Evolutionary conservation across 2,888 invertebrate genomes (phyloP), one percentile per base, ranked within the genome.

Genomic region (Dolichomitus sp.): DNA sequence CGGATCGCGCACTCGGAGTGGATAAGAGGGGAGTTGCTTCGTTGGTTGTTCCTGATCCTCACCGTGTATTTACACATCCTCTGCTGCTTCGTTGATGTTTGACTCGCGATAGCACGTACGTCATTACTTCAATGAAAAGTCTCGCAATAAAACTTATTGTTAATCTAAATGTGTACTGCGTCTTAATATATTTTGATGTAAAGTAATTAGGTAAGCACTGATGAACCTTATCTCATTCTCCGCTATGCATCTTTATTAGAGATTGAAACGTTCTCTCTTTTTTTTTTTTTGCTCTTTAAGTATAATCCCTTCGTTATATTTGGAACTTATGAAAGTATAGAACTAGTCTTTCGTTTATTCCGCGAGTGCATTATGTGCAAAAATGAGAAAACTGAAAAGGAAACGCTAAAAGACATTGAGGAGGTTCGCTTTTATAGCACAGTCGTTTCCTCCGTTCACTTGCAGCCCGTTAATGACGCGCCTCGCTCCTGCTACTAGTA

Each of bases 1-100:
- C 81, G 79, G 81, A 86, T 76, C 80, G 57, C 73, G 61, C 27
- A 61, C 59, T 79, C 68, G 33, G 65, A 72, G 52, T 48, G 57
- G 52, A 57, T 57, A 52, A 40, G 48, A 37, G 59, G 33, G 27
- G 40, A 42, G 23, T 54, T 12, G 42, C 54, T 27, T 69, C 40
- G 42, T 17, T 61, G 59, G 65, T 73, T 72, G 76, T 73, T 23
- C 12, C 52, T 45, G 27, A 61, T 70, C 52, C 59, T 27, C 30
- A 59, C 54, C 40, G 65, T 59, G 68, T 12, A 48, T 52, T 54
- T 76, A 45, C 40, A 37, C 30, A 19, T 66, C 48, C 45, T 57
- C 0, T 5, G 11, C 17, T 30, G 7, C 14, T 48, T n/a, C 42
- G 30, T 45, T 63, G 40, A 23, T 65, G 48, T 33, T 27, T 7